Conservation (phyloP, 2,113 vertebrate genomes). For the Alligator sinensis region DNA sequence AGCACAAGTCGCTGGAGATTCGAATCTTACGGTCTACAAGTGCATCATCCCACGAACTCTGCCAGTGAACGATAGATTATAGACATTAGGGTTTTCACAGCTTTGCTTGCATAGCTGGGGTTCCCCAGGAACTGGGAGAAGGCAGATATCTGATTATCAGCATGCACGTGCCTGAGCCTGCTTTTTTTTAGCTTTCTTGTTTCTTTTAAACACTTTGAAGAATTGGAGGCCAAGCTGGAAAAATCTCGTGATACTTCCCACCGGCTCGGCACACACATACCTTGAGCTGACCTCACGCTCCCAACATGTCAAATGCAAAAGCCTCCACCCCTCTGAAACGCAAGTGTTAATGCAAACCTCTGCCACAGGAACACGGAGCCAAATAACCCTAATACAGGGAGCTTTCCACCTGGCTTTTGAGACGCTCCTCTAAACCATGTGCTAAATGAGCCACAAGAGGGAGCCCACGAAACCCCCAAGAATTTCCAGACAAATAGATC, state of each 20-base stretch:
- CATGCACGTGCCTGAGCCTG: not conserved
- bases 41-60: not conserved
- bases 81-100: not conserved
- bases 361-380: not conserved
- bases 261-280: slow-evolving; percentile 35
- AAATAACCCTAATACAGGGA: not conserved
- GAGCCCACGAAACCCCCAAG: slow-evolving; percentile 55
- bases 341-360: slow-evolving; percentile 5
- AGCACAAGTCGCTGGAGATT: not conserved
- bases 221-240: slow-evolving; percentile 4
- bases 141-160: slow-evolving; percentile 42
- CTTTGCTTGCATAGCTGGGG: not conserved
- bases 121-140: not conserved
- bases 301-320: not conserved
- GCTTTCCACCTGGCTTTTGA: not conserved
- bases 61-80: not conserved
- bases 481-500: slow-evolving; percentile 13
- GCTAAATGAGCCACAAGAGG: slow-evolving; percentile 63
- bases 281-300: not conserved
- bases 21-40: not conserved
- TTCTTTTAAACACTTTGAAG: not conserved
- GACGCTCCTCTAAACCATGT: not conserved
- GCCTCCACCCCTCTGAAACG: not conserved
- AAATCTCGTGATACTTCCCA: slow-evolving; percentile 8
- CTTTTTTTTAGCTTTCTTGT: not conserved